Conservation (phyloP, 2,113 vertebrate genomes). For the Aspiorhynchus laticeps region DNA sequence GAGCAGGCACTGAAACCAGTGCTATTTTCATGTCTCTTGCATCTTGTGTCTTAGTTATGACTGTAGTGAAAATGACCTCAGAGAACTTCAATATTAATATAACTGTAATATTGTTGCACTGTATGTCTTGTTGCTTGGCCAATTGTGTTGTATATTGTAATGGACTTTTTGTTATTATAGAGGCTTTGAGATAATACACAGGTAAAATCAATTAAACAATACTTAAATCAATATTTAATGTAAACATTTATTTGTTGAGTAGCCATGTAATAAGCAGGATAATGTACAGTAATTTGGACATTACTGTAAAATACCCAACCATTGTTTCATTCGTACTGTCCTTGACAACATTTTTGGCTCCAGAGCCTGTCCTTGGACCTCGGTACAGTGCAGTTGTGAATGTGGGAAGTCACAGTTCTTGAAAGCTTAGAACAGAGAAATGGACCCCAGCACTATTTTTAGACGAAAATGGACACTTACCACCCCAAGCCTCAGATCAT, state of each 20-base stretch:
- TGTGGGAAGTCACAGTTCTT: neutral
- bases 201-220: neutral
- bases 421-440: slow-evolving; percentile 14
- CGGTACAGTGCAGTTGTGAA: neutral
- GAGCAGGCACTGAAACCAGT: neutral
- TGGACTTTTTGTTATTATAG: neutral
- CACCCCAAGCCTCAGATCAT: slow-evolving; percentile 25
- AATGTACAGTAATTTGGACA: neutral
- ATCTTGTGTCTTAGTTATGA: neutral
- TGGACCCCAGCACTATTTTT: slow-evolving; percentile 13
- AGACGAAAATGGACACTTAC: slow-evolving; percentile 11
- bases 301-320: no score
- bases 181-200: neutral
- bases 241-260: neutral
- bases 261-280: neutral
- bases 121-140: no score
- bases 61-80: neutral
- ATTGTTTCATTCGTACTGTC: neutral
- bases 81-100: neutral
- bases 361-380: neutral
- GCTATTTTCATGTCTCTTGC: neutral
- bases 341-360: neutral
- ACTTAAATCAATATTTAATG: neutral
- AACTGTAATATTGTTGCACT: no score
- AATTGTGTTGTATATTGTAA: neutral